Base-by-base conservation (phyloP, 1,140 invertebrate genomes). In the Apis dorsata region DNA sequence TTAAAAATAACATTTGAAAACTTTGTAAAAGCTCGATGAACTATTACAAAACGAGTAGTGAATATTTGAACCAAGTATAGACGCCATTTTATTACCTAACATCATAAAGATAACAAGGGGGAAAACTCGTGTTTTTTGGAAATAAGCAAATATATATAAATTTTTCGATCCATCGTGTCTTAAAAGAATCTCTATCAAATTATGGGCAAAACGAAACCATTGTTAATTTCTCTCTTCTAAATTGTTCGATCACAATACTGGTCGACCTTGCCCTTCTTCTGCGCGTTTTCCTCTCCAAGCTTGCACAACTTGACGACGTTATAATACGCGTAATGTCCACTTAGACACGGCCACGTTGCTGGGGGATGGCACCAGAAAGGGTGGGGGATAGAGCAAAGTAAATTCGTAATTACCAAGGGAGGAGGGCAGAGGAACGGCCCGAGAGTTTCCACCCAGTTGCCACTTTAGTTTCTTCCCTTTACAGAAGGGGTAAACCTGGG, bases 261-360 rank as follows among this genome's bases (percentile, higher is more conserved):
- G 21, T 51, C 74, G 60, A 65, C 79, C 85, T 85, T 86, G 83
- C 53, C 85, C 85, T 74, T 57, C 28, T 86, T 86, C 55, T 28
- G 62, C 71, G 68, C 34, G 34, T 44, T 44, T 44, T n/a, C 28
- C 68, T 53, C 55, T 17, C n/a, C 19, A 51, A 69, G 44, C 81
- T 13, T 85, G 84, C 75, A 19, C 11, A 51, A 55, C 24, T 2
- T 9, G 57, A 49, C 62, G 11, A 53, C 24, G 68, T 69, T 34
- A 57, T 34, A 60, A 76, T 68, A 85, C 62, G 51, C 78, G 60
- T 62, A 71, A 81, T 73, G 70, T 66, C 70, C 59, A 55, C 24
- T 80, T 80, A 80, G 69, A 60, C 49, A 57, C 78, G 60, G 78
- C 65, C 60, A 72, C 69, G 51, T 65, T 65, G 24, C 59, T 21